Evolutionary conservation across 2,797 vertebrate species (phyloP).

Genomic region (Sebastes dallii): DNA sequence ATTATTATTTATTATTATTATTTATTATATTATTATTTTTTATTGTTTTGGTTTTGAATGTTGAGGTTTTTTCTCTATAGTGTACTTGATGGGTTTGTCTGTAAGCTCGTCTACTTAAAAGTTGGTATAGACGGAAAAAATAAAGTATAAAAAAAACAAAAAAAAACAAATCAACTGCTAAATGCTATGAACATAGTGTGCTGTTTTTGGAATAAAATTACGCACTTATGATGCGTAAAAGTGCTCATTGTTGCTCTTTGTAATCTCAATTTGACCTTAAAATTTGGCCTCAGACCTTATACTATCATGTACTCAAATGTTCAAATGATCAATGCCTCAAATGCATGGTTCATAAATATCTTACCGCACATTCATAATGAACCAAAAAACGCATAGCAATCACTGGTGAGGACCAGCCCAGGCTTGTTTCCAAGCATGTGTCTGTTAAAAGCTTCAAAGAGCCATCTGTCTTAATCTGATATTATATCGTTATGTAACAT

Average conservation of each 20-base stretch:
- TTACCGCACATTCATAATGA: rapidly evolving
- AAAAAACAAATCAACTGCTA: no score
- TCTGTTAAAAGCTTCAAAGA: neutral
- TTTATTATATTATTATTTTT: no score
- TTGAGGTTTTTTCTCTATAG: no score
- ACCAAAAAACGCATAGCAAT: neutral
- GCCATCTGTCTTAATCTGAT: neutral
- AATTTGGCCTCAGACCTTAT: neutral
- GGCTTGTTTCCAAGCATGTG: neutral
- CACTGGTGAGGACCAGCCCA: neutral
- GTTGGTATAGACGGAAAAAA: no score
- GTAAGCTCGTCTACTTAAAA: no score
- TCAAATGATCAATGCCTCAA: neutral
- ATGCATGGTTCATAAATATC: neutral
- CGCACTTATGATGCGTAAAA: no score
- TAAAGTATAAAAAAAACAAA: no score
- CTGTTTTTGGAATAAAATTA: neutral
- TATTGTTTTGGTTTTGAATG: no score
- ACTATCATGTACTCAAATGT: neutral
- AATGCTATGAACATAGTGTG: neutral
- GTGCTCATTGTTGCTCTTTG: neutral
- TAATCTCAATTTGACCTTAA: neutral
- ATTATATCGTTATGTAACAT: slow-evolving; percentile 26
- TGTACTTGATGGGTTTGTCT: no score
- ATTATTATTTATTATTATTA: no score